phyloP scores from a whole-genome alignment of 2,797 vertebrate species.

The Neosilurus mollespiculum region DNA sequence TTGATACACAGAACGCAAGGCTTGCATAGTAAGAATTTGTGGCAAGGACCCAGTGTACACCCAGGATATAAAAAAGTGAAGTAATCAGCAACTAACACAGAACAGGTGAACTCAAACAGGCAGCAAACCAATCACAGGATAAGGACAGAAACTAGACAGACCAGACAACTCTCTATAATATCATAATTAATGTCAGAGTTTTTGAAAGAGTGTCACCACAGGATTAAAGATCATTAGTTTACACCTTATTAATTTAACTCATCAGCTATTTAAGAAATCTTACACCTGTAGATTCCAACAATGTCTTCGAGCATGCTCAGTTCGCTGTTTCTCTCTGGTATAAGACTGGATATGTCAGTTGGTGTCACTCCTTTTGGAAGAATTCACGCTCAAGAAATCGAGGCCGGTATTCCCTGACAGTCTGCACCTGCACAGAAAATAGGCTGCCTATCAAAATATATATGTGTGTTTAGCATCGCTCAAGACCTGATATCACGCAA shows the following conservation, averaged over 20 bases:
- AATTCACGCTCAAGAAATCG: not conserved
- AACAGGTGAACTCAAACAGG: no score
- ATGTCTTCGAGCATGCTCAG: not conserved
- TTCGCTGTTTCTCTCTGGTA: not conserved
- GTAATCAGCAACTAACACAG: not conserved
- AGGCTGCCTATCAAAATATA: not conserved
- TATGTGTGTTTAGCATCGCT: slow-evolving; percentile 11
- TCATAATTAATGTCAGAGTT: not conserved
- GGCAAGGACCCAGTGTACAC: not conserved
- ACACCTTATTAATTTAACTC: not conserved
- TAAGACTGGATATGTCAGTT: not conserved
- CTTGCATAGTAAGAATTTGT: not conserved
- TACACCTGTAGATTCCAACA: not conserved
- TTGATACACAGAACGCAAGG: not conserved
- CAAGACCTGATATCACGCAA: not conserved
- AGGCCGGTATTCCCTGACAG: not conserved
- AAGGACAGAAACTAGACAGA: not conserved
- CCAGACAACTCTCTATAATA: not conserved
- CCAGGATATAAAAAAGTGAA: not conserved
- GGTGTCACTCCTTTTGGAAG: not conserved
- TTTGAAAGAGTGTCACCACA: not conserved
- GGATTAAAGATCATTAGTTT: not conserved
- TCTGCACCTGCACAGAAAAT: not conserved
- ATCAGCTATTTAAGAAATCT: not conserved
- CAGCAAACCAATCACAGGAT: not conserved